Evolutionary conservation across 2,888 invertebrate genomes (phyloP), one percentile per base, ranked within the genome.

Genomic region (Leucania comma): DNA sequence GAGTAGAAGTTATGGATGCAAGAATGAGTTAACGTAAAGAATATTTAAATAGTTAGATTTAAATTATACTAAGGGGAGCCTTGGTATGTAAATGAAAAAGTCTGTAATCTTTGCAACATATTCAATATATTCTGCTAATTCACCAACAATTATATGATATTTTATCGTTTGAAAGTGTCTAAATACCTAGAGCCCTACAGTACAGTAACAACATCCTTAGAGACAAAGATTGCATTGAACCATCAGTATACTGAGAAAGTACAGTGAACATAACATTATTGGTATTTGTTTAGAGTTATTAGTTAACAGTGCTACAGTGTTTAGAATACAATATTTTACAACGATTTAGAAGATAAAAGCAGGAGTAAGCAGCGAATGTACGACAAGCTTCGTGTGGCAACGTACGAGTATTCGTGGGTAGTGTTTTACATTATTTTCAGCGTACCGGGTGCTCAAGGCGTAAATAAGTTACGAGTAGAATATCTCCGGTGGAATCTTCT

Each of bases 191-290:
- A 87, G 75, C 88, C 88, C 91, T 92, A 88, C 86, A 87, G 87
- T 89, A 92, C 86, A 87, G 72, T 77, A 86, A 91, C 86, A 91
- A 89, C 79, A 91, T 92, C 92, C 91, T 91, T 86, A 86, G 94
- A 94, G 95, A 95, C 94, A 95, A 95, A 95, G 93, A 93, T 95
- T 95, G 95, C 95, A 95, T 95, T 95, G 95, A 95, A 95, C 91
- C 95, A 92, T 92, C 94, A 82, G 76, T 86, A 90, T 90, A 94
- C 90, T 92, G 92, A 94, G 90, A 92, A 89, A 93, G 89, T 92
- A 92, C 90, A 93, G 92, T 94, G 93, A 93, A 92, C 90, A 90
- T 92, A 91, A 91, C 89, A 90, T 91, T 91, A 91, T 91, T 90
- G 86, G 88, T 90, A 88, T 90, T 91, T 91, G 89, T 90, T 90